A percentile compares a stretch with the other conserved stretches of the same genome.
Evolutionary conservation across 2,797 vertebrate genomes (phyloP).

Genomic region (Gouania willdenowi): DNA sequence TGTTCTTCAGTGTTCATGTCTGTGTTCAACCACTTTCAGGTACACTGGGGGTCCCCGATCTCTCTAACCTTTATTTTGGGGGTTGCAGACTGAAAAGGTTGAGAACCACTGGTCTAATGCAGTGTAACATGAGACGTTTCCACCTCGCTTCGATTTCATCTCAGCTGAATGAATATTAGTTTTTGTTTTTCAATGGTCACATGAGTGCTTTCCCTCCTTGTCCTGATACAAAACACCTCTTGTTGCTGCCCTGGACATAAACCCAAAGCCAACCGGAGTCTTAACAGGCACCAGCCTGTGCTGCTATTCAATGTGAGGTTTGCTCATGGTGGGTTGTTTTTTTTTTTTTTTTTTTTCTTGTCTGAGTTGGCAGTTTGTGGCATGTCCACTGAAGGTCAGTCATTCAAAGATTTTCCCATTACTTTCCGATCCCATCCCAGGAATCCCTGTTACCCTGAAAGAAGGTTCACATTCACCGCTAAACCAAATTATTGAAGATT

Average conservation of each 20-base stretch:
- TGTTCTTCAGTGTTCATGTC: too few species aligned
- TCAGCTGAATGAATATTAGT: too few species aligned
- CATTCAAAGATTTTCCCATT: conserved; percentile 52
- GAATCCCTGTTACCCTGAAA: conserved; percentile 34
- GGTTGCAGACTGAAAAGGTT: too few species aligned
- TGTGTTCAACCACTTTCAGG: too few species aligned
- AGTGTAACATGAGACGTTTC: too few species aligned
- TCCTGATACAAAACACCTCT: conserved; percentile 33
- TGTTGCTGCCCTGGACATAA: conserved; percentile 37
- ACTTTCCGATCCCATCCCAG: conserved; percentile 40
- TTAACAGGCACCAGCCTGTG: conserved; percentile 60
- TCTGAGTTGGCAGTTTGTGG: conserved; percentile 50
- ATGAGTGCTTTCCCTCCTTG: conserved; percentile 2
- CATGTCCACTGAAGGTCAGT: conserved; percentile 56
- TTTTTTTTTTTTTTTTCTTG: conserved; percentile 38
- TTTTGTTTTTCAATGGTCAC: not conserved
- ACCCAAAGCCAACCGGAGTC: conserved; percentile 28
- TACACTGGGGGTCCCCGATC: too few species aligned
- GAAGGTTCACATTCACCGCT: conserved; percentile 19
- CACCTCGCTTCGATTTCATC: not conserved
- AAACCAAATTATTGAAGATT: too few species aligned
- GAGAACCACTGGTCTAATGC: too few species aligned
- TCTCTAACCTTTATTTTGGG: too few species aligned
- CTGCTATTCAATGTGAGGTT: conserved; percentile 47
- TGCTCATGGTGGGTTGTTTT: too few species aligned